Evolutionary conservation across 1,140 invertebrate genomes (phyloP).

Genomic region (Aplysia californica): DNA sequence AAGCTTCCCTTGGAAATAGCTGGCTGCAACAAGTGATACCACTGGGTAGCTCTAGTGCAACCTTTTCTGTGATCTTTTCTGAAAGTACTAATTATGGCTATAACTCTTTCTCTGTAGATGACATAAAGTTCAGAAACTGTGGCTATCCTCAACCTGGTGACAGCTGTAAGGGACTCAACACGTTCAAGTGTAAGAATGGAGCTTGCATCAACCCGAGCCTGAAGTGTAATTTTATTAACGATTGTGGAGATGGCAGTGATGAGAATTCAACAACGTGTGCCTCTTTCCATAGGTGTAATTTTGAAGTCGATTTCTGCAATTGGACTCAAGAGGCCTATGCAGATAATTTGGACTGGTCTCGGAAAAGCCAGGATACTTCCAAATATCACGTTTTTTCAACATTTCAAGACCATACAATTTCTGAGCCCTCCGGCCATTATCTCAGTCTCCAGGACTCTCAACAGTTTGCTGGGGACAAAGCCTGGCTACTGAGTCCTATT

Average conservation of each 20-base stretch:
- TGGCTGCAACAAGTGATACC: conserved; percentile 51
- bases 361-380: no score
- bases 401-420: conserved; percentile 30
- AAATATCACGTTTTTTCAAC: no score
- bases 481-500: conserved; percentile 55
- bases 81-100: conserved; percentile 54
- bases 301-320: conserved; percentile 61
- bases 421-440: conserved; percentile 55
- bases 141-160: conserved; percentile 40
- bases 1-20: conserved; percentile 44
- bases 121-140: conserved; percentile 72
- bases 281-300: conserved; percentile 53
- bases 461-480: conserved; percentile 49
- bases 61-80: conserved; percentile 57
- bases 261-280: conserved; percentile 49
- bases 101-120: conserved; percentile 82
- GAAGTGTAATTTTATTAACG: conserved; percentile 64
- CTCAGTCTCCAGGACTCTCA: conserved; percentile 60
- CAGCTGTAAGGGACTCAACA: conserved; percentile 42
- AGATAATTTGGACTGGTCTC: conserved; percentile 21
- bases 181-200: conserved; percentile 48
- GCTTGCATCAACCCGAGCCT: conserved; percentile 47
- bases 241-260: conserved; percentile 67
- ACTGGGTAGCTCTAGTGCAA: conserved; percentile 46
- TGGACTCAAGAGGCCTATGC: conserved; percentile 48